Evolutionary conservation across 2,113 vertebrate genomes (phyloP).

Genomic region (Notiomystis cincta): DNA sequence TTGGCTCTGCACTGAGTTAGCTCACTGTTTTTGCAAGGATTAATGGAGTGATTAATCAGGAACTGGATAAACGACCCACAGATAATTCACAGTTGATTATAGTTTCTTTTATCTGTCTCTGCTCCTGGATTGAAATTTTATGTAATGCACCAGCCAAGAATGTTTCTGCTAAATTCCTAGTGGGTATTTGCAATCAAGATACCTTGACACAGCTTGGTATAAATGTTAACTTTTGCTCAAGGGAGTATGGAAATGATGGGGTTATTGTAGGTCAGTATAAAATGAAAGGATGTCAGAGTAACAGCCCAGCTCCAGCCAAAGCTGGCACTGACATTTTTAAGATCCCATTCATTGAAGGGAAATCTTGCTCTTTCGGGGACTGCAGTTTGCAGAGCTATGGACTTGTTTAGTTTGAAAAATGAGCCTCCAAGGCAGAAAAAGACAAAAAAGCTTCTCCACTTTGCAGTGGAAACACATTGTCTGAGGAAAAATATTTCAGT

Average conservation of each 20-base stretch:
- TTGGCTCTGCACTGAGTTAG: neutral
- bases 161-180: conserved; percentile 18
- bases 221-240: conserved; percentile 6
- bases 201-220: neutral
- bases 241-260: neutral
- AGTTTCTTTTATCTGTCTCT: conserved; percentile 31
- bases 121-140: conserved; percentile 11
- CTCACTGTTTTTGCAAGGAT: neutral
- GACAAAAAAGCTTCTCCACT: neutral
- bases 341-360: neutral
- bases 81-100: conserved; percentile 36
- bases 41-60: conserved; percentile 45
- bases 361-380: neutral
- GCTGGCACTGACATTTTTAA: neutral
- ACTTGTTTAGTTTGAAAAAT: neutral
- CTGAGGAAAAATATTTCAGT: neutral
- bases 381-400: neutral
- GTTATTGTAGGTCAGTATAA: neutral
- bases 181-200: neutral
- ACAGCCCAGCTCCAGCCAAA: neutral
- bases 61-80: conserved; percentile 20
- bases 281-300: neutral
- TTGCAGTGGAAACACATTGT: neutral
- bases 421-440: neutral
- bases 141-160: neutral